A percentile compares a stretch with the other conserved stretches of the same genome.
phyloP scores from a whole-genome alignment of 92 coral and sea anemone species.

The Scolanthus callimorphus region DNA sequence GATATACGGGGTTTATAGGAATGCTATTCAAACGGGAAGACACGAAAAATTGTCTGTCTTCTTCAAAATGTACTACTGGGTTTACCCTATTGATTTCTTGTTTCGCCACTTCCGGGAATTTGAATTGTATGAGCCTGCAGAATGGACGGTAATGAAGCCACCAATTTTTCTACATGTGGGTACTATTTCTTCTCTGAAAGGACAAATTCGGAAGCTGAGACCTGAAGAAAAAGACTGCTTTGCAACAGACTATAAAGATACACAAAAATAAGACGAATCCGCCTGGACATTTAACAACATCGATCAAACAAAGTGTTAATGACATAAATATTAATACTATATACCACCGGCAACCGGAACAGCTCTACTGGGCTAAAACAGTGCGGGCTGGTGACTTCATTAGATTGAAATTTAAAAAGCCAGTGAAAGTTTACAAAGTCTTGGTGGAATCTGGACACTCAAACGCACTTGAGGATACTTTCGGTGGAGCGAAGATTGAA shows the following conservation, averaged over 20 bases:
- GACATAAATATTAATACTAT: conserved; percentile 20
- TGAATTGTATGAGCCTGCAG: conserved; percentile 47
- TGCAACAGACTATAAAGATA: no score
- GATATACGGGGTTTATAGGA: conserved; percentile 65
- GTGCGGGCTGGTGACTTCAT: conserved; percentile 33
- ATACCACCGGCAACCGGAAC: background rate
- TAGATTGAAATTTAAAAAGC: conserved; percentile 25
- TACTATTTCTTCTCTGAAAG: conserved; percentile 44
- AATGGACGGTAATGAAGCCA: no score
- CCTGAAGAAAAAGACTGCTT: conserved; percentile 7
- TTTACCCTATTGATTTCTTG: conserved; percentile 60
- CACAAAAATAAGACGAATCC: no score
- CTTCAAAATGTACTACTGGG: conserved; percentile 64
- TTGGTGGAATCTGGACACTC: conserved; percentile 39
- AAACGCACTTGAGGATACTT: conserved; percentile 33
- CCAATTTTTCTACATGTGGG: conserved; percentile 64
- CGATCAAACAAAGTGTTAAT: conserved; percentile 7
- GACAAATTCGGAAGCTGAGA: conserved; percentile 37
- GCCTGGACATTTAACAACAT: conserved; percentile 27
- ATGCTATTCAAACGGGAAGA: conserved; percentile 43
- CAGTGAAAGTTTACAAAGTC: conserved; percentile 18
- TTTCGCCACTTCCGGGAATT: conserved; percentile 60
- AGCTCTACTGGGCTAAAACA: conserved; percentile 51
- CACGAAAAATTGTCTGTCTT: conserved; percentile 39
- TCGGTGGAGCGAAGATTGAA: conserved; percentile 42